A percentile compares a stretch with the other conserved stretches of the same genome.
These are phyloP conservation scores for Pollicipes pollicipes DNA, from an alignment of 1,140 invertebrate species.

Conservation along the genomic window DNA sequence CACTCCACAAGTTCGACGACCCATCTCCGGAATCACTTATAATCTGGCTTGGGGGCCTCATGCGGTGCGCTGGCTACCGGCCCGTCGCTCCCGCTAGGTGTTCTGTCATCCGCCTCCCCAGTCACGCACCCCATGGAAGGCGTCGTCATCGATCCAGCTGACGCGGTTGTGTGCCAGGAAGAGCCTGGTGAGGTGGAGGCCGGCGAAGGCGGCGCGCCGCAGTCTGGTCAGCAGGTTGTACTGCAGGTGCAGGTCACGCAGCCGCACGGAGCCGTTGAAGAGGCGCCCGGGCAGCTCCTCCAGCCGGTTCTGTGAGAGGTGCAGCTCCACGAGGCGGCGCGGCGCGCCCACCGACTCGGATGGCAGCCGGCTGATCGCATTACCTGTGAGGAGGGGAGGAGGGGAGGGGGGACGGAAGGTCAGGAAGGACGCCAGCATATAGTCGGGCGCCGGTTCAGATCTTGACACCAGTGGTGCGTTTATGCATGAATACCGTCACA, in stretches of 20 bases:
- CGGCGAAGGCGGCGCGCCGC: constrained; percentile 41
- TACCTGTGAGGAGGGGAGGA: too few species aligned
- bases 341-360: not conserved
- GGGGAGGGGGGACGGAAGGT: too few species aligned
- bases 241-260: constrained; percentile 60
- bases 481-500: too few species aligned
- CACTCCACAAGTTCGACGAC: too few species aligned
- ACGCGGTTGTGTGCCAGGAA: constrained; percentile 61
- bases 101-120: too few species aligned
- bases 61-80: too few species aligned
- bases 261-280: constrained; percentile 46
- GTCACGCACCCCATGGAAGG: constrained; percentile 46
- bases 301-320: not conserved
- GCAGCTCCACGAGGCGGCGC: not conserved
- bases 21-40: too few species aligned
- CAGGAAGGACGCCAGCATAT: too few species aligned
- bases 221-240: constrained; percentile 49
- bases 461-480: too few species aligned
- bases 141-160: constrained; percentile 40
- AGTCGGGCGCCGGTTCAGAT: too few species aligned
- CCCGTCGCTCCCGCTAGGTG: too few species aligned
- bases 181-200: constrained; percentile 48
- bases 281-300: constrained; percentile 29
- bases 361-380: not conserved
- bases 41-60: too few species aligned